Evolutionary conservation across 1,140 invertebrate genomes (phyloP), one percentile per base, ranked within the genome.

Genomic region (Drosophila kikkawai): DNA sequence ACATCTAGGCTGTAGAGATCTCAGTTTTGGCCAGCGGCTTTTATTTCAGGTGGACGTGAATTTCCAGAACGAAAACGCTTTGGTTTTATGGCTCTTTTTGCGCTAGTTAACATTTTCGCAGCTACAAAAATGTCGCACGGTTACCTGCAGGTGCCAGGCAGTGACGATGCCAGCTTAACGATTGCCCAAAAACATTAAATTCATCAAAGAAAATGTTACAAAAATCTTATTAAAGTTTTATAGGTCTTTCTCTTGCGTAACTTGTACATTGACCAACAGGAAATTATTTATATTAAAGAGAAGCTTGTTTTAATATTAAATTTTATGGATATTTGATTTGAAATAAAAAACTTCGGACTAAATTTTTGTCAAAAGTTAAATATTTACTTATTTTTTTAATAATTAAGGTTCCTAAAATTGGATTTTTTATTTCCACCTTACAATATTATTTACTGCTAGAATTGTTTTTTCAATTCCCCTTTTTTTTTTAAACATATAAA

Each of bases 21-120:
- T 69, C 22, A 22, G 50, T 41, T 37, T 47, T 71, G 63, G 39
- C 50, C 37, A 13, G 29, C 26, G 51, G 66, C 50, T 58, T 22
- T 48, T 15, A 36, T 34, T 57, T 51, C 70, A 60, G 73, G 60
- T 74, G 66, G 56, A 75, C 70, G 51, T 61, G 42, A 60, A 66
- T 69, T 82, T 82, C 57, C 69, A 69, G 59, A 78, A 79, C 41
- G 51, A 75, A 48, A 83, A 82, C 68, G 68, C 22, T 75, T 68
- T 7, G 61, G 48, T 79, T 82, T 82, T 78, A 75, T 73, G 48
- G 39, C 37, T 34, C 67, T 37, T 13, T 39, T 50, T 44, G 41
- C 55, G 81, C 61, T 80, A 80, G 77, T 80, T 84, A 85, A 85
- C 83, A 85, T 84, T 80, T 74, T 36, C 39, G 39, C 36, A 77